phyloP scores from a whole-genome alignment of 1,140 invertebrate species.

The Copidosoma floridanum region DNA sequence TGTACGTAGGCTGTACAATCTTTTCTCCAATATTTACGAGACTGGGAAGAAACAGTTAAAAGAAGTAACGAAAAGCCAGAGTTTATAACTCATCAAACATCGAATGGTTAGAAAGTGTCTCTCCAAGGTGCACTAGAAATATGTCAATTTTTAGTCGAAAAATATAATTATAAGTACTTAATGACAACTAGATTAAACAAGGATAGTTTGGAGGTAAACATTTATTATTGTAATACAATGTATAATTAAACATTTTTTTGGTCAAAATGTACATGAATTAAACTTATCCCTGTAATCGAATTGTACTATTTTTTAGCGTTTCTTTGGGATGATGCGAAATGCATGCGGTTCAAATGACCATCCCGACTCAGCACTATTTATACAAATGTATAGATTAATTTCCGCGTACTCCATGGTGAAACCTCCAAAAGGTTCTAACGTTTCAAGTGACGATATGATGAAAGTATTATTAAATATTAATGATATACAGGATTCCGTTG shows the following conservation, averaged over 20 bases:
- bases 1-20: not conserved
- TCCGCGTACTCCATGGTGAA: constrained; percentile 18
- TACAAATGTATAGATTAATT: constrained; percentile 17
- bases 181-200: constrained; percentile 15
- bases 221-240: not conserved
- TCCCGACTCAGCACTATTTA: constrained; percentile 18
- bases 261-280: not conserved
- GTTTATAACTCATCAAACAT: constrained; percentile 1
- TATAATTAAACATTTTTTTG: not conserved
- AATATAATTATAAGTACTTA: constrained; percentile 14
- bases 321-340: constrained; percentile 19
- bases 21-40: not conserved
- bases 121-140: constrained; percentile 15
- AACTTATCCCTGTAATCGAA: not conserved
- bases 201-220: constrained; percentile 17
- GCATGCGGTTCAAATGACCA: constrained; percentile 24
- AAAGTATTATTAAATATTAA: not conserved
- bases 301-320: constrained; percentile 11
- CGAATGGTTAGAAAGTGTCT: not conserved
- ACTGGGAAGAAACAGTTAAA: not conserved
- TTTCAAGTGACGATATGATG: constrained; percentile 9
- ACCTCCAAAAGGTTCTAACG: constrained; percentile 15
- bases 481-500: not conserved
- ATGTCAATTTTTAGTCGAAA: not conserved
- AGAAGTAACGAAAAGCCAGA: not conserved